Evolutionary conservation across 2,113 vertebrate genomes (phyloP), one percentile per base, ranked within the genome.

Genomic region (Tauraco erythrolophus): DNA sequence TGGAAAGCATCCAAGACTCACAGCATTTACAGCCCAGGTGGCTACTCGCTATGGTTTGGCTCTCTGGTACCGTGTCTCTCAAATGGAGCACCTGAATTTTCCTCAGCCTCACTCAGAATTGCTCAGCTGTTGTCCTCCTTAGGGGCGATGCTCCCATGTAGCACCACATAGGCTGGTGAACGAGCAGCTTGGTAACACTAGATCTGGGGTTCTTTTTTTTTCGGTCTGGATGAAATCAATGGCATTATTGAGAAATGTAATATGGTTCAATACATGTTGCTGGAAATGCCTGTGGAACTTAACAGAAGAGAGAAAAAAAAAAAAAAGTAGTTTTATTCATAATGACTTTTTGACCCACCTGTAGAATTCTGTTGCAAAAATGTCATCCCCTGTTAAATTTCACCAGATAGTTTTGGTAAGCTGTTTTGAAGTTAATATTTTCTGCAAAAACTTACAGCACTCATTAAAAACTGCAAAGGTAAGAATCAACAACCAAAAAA

Each of bases 131-230:
- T 2, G 0, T 45, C 31, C 54, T 61, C 37, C 30, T 43, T 45
- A 31, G 31, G 37, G n/a, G 10, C 39, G 69, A 8, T 3, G 16
- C 11, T 74, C 58, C 50, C 78, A 76, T 0, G 0, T 6, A 61
- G 12, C 11, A 28, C 14, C 28, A 14, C 7, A 0, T 0, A 33
- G 17, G 28, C 1, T 28, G 31, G 10, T 45, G 66, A 69, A 57
- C 9, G 28, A 53, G n/a, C 37, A 22, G n/a, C 46, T 35, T 60
- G 39, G 16, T 54, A 86, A 28, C 53, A 10, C 7, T 5, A 7
- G 8, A 16, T 48, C 23, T 74, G 5, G 22, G 23, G 8, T 11
- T 53, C 21, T 48, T 68, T 68, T 75, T 69, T 31, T 10, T 61
- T 91, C 62, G 45, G 5, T 39, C 58, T 54, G 21, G 7, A 65